Conservation (phyloP, 1,140 invertebrate genomes). For the Trichonephila clavata region DNA sequence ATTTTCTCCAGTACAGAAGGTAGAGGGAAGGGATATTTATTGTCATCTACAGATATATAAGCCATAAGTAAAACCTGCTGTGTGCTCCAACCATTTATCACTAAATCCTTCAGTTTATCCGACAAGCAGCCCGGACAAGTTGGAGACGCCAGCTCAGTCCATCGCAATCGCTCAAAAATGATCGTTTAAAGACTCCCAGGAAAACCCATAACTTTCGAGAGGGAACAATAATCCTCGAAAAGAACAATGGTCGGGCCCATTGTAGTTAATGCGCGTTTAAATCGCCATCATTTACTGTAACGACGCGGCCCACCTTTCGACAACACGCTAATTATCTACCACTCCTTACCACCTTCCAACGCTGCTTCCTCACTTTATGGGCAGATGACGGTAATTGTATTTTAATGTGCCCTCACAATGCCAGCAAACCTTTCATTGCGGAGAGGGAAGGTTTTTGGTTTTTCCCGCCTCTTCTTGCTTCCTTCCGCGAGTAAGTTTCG, state of each 20-base stretch:
- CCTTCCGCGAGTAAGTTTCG: too few species aligned
- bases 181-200: constrained; percentile 61
- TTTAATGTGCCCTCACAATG: constrained; percentile 75
- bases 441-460: constrained; percentile 2
- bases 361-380: constrained; percentile 61
- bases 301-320: constrained; percentile 67
- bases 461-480: neutral
- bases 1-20: neutral
- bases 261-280: constrained; percentile 72
- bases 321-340: constrained; percentile 69
- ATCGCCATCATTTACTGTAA: constrained; percentile 76
- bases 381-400: constrained; percentile 74
- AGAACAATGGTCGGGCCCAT: constrained; percentile 52
- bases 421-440: constrained; percentile 45
- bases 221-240: constrained; percentile 74
- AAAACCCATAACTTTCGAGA: constrained; percentile 42
- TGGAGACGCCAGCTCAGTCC: neutral
- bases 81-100: constrained; percentile 44
- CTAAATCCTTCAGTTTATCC: constrained; percentile 62
- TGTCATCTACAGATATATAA: neutral
- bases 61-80: constrained; percentile 33
- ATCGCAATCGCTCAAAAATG: constrained; percentile 73
- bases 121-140: constrained; percentile 43
- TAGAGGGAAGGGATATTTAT: neutral
- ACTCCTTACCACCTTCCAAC: constrained; percentile 50